A percentile compares a stretch with the other conserved stretches of the same genome.
Conservation (phyloP, 1,140 invertebrate genomes). For the Drosophila equinoxialis region DNA sequence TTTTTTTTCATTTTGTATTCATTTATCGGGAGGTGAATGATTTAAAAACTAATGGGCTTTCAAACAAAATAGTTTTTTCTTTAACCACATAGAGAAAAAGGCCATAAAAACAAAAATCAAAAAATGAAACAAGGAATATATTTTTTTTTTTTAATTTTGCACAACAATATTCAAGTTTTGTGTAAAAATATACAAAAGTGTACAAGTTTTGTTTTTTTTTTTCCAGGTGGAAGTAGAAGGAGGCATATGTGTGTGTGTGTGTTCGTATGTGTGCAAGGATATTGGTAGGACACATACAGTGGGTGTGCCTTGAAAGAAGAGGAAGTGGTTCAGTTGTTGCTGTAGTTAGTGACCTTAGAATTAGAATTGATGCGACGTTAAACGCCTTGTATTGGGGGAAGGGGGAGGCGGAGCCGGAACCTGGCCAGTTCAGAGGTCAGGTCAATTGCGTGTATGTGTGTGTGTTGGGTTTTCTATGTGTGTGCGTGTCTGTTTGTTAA, state of each 20-base stretch:
- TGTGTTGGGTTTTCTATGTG: slow-evolving; percentile 1
- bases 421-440: slow-evolving; percentile 8
- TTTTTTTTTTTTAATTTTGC: slow-evolving; percentile 1
- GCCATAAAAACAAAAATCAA: slow-evolving; percentile 25
- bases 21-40: slow-evolving; percentile 58
- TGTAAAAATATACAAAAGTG: slow-evolving; percentile 11
- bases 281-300: no score
- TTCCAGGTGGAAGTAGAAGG: background rate
- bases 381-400: slow-evolving; percentile 1
- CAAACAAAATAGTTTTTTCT: slow-evolving; percentile 38
- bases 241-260: background rate
- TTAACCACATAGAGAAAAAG: slow-evolving; percentile 43
- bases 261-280: slow-evolving; percentile 12
- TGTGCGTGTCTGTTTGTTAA: background rate
- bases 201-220: slow-evolving; percentile 3
- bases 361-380: slow-evolving; percentile 3
- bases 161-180: slow-evolving; percentile 5
- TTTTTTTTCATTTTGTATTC: slow-evolving; percentile 23
- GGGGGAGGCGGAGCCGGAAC: background rate
- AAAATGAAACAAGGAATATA: background rate
- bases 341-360: slow-evolving; percentile 21
- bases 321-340: background rate
- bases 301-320: background rate
- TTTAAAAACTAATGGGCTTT: slow-evolving; percentile 83
- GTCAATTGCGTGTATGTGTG: background rate